These are phyloP conservation scores for Eublepharis macularius DNA, from an alignment of 2,113 vertebrate genomes.

Conservation along the genomic window DNA sequence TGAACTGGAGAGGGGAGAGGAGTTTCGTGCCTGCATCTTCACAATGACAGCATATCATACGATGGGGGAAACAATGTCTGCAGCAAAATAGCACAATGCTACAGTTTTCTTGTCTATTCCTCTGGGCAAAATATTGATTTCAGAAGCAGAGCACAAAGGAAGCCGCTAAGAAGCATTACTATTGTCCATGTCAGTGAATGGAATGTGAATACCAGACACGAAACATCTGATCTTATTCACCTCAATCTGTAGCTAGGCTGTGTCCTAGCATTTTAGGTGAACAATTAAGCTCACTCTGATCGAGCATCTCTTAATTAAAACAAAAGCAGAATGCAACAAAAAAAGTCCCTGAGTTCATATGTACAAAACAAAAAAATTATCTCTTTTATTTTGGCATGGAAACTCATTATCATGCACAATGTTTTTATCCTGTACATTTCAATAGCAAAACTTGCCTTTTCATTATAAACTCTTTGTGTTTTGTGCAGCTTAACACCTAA, in stretches of 20 bases:
- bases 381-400: conserved; percentile 55
- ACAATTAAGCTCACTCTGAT: conserved; percentile 49
- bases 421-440: conserved; percentile 48
- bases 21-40: too few relatives aligned
- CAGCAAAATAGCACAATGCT: background rate
- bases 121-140: conserved; percentile 4
- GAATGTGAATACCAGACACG: conserved; percentile 43
- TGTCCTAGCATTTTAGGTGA: conserved; percentile 41
- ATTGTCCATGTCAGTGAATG: conserved; percentile 15
- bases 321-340: conserved; percentile 37
- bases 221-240: conserved; percentile 45
- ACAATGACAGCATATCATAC: background rate
- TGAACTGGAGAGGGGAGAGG: too few relatives aligned
- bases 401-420: conserved; percentile 44
- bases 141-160: conserved; percentile 39
- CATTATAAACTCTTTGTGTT: conserved; percentile 54
- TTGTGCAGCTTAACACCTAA: conserved; percentile 56
- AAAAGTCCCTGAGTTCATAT: conserved; percentile 47
- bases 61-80: background rate
- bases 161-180: conserved; percentile 18
- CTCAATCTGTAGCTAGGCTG: conserved; percentile 38
- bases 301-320: conserved; percentile 65
- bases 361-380: conserved; percentile 51
- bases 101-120: background rate
- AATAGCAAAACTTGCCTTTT: conserved; percentile 52